A percentile compares a stretch with the other conserved stretches of the same genome.
Conservation (phyloP, 2,113 vertebrate genomes). For the Pelusios castaneus region DNA sequence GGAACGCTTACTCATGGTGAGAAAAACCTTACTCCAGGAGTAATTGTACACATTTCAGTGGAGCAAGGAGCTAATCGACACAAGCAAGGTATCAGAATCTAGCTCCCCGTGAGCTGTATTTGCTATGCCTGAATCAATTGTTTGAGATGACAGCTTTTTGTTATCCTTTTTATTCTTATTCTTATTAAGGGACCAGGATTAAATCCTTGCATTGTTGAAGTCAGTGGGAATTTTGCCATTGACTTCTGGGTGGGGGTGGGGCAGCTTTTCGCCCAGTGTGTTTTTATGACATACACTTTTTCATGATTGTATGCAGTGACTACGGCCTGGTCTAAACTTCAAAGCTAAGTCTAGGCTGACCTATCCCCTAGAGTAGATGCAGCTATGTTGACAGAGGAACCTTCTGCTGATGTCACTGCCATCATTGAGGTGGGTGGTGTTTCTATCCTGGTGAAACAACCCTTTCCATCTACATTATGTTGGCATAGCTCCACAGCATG, state of each 20-base stretch:
- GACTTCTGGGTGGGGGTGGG: background rate
- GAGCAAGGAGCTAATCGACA: background rate
- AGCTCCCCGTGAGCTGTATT: background rate
- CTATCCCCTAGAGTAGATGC: background rate
- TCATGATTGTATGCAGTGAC: background rate
- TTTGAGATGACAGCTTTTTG: background rate
- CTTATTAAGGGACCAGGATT: background rate
- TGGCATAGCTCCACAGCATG: background rate
- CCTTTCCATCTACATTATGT: background rate
- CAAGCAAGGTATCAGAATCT: background rate
- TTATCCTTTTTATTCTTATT: background rate
- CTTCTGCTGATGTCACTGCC: background rate
- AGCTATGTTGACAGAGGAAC: background rate
- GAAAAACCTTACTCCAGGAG: background rate
- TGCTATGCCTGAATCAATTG: background rate
- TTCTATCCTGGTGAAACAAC: background rate
- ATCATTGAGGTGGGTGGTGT: background rate
- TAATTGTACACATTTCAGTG: background rate
- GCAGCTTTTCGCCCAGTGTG: background rate
- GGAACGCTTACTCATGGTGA: background rate
- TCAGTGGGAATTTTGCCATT: background rate
- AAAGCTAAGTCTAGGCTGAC: background rate
- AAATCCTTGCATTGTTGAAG: background rate
- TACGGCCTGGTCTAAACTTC: background rate
- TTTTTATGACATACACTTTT: background rate